Base-by-base conservation (phyloP, 2,888 invertebrate genomes). In the Plebejus argus region DNA sequence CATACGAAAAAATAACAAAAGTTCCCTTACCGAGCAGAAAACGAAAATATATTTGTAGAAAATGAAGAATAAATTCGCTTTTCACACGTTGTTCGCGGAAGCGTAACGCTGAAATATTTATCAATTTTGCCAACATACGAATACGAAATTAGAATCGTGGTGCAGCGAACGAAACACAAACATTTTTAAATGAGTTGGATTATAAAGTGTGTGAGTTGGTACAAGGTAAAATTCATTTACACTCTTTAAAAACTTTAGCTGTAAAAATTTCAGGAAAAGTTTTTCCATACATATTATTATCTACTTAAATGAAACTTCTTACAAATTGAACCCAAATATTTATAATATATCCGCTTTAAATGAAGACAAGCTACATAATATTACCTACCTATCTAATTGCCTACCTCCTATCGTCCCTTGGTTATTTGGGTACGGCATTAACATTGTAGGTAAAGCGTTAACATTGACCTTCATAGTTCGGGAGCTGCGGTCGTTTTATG, bases 51-150 rank as follows among this genome's bases (percentile, higher is more conserved):
- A 53, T 74, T 74, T 15, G 49, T 53, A 28, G 2, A 12, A 53
- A 72, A 49, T 8, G 12, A 72, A 45, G 23, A 49, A 45, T 28
- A 53, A 28, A 72, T 72, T 45, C 23, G 49, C 15, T 1, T 58
- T 28, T 74, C 28, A 74, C 28, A 74, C 53, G 74, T 18, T 23
- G 74, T 74, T 20, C 49, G 45, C 49, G 74, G 53, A 74, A 74
- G 74, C 74, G 53, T 49, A 74, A 8, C 74, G 45, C 53, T 74
- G 49, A 74, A 74, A 74, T 45, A 72, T 72, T 72, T 72, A 72
- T 72, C 72, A 72, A 72, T 72, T 72, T 45, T 72, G 72, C 72
- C 72, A 72, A 72, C 72, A 72, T 49, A 49, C 72, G 23, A 72
- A 72, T 74, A 74, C 74, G 28, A 74, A 74, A 74, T 53, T 74